Conservation (phyloP, 2,888 invertebrate species). For the Drosophila imparisetae region DNA sequence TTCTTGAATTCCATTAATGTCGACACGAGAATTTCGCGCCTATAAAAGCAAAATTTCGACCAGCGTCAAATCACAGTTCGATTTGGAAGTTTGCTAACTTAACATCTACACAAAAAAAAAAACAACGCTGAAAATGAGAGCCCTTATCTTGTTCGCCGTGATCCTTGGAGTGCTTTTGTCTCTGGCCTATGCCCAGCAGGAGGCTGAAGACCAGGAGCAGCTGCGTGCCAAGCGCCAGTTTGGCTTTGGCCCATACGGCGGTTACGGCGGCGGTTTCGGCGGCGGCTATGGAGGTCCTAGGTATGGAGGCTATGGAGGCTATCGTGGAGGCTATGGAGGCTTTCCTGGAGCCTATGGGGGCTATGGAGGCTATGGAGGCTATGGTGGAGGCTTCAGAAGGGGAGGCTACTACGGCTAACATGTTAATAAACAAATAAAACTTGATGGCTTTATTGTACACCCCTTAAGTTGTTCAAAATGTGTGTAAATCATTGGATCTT, state of each 20-base stretch:
- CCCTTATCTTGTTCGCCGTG: constrained; percentile 47
- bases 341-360: constrained; percentile 25
- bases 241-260: constrained; percentile 14
- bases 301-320: constrained; percentile 10
- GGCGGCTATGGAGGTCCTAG: constrained; percentile 17
- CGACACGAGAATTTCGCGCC: constrained; percentile 16
- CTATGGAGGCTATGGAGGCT: constrained; percentile 12
- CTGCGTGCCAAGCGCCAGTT: constrained; percentile 58
- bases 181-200: constrained; percentile 34
- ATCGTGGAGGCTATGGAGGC: background rate
- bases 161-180: constrained; percentile 52
- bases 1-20: constrained; percentile 74
- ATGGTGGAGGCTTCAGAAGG: background rate
- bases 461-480: background rate
- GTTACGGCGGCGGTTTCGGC: constrained; percentile 31
- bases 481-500: background rate
- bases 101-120: constrained; percentile 24
- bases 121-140: constrained; percentile 48
- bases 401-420: constrained; percentile 14
- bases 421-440: background rate
- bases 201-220: constrained; percentile 24
- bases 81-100: constrained; percentile 23
- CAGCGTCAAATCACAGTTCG: constrained; percentile 49
- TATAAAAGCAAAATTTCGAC: constrained; percentile 55
- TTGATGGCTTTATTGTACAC: background rate